A percentile compares a stretch with the other conserved stretches of the same genome.
Conservation (phyloP, 2,888 invertebrate genomes). For the Bimastos eiseni region DNA sequence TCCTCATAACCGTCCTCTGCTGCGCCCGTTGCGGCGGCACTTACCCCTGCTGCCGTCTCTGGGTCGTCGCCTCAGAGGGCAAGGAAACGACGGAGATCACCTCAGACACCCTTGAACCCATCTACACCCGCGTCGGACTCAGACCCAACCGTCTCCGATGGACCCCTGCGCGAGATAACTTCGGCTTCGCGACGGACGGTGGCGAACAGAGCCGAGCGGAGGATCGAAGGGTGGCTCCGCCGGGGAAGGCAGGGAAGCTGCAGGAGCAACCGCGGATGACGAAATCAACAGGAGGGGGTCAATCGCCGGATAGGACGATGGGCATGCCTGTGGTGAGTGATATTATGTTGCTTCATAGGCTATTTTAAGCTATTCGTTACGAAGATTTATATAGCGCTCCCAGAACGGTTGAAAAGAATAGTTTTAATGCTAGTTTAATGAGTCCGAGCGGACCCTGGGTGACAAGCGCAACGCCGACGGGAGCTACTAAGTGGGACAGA, state of each 20-base stretch:
- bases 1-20: slow-evolving; percentile 1
- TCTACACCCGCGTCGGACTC: not conserved
- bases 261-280: not conserved
- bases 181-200: not conserved
- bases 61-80: not conserved
- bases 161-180: not conserved
- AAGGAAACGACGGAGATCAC: not conserved
- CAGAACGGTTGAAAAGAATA: too few relatives aligned
- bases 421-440: too few relatives aligned
- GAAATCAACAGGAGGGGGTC: not conserved
- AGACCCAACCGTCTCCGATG: not conserved
- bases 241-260: not conserved
- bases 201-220: not conserved
- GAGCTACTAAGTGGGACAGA: too few relatives aligned
- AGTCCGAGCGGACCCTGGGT: too few relatives aligned
- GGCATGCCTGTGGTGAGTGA: not conserved
- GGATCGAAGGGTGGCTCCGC: not conserved
- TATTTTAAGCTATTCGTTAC: not conserved
- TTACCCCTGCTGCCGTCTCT: not conserved
- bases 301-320: not conserved
- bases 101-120: not conserved
- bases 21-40: not conserved
- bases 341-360: too few relatives aligned
- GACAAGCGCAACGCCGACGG: too few relatives aligned
- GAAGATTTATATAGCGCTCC: too few relatives aligned